A percentile compares a stretch with the other conserved stretches of the same genome.
Conservation (phyloP, 2,888 invertebrate species). For the Chaitophorus viminalis region DNA sequence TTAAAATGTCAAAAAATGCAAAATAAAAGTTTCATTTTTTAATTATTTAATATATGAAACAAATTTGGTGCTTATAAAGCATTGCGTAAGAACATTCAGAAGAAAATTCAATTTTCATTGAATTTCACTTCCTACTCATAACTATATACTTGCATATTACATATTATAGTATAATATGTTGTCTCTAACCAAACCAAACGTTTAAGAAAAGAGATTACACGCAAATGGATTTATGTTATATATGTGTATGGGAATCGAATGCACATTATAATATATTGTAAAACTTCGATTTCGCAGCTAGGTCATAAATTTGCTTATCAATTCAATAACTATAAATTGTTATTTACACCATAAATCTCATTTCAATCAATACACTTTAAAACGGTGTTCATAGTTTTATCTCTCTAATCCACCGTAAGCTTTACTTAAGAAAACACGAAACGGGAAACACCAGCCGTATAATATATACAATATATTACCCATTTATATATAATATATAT, state of each 20-base stretch:
- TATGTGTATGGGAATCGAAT: background rate
- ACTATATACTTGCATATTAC: too few relatives aligned
- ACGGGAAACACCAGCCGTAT: background rate
- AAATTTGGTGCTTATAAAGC: too few relatives aligned
- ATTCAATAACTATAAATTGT: background rate
- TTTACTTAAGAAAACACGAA: constrained; percentile 22
- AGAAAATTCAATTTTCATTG: too few relatives aligned
- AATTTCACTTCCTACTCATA: too few relatives aligned
- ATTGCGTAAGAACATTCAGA: too few relatives aligned
- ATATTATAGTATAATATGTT: too few relatives aligned
- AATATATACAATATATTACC: too few relatives aligned
- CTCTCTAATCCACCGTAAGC: background rate
- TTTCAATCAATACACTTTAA: background rate
- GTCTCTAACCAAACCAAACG: too few relatives aligned
- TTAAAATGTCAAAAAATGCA: too few relatives aligned
- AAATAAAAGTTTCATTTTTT: too few relatives aligned
- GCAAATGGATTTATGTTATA: background rate
- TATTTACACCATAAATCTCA: background rate
- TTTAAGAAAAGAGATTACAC: background rate
- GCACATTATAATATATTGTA: background rate
- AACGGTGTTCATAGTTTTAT: background rate
- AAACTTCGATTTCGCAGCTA: background rate
- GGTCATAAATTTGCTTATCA: background rate
- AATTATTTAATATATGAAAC: too few relatives aligned
- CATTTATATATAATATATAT: background rate